These are phyloP conservation scores for Pseudochaenichthys georgianus DNA, from an alignment of 2,797 vertebrate genomes.

Conservation along the genomic window DNA sequence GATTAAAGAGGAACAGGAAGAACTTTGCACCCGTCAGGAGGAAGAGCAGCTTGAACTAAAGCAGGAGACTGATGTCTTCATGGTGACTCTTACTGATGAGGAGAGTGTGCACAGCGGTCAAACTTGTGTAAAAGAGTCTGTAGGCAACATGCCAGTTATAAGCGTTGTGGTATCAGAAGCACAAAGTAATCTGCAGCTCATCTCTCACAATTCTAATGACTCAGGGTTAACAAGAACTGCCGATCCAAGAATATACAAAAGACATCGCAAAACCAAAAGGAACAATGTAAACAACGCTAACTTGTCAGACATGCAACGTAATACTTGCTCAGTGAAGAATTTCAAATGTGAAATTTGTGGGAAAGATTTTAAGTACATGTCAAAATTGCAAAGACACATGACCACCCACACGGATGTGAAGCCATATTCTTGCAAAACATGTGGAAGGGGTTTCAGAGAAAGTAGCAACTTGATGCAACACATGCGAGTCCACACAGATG, in stretches of 20 bases:
- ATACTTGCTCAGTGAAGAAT: too few species aligned
- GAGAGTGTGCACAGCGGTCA: not conserved
- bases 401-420: slow-evolving; percentile 10
- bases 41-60: too few species aligned
- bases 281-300: too few species aligned
- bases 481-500: too few species aligned
- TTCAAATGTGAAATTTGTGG: slow-evolving; percentile 4
- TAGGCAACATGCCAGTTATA: not conserved
- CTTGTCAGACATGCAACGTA: too few species aligned
- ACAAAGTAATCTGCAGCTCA: not conserved
- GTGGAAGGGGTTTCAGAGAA: slow-evolving; percentile 3
- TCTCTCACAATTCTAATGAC: not conserved
- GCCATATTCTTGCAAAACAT: slow-evolving; percentile 15
- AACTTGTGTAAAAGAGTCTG: not conserved
- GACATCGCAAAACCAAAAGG: too few species aligned
- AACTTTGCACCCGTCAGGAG: too few species aligned
- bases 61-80: too few species aligned
- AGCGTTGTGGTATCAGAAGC: not conserved
- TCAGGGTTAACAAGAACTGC: too few species aligned
- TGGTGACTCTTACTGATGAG: not conserved
- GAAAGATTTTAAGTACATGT: not conserved
- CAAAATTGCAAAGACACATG: not conserved
- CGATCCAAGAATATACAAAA: too few species aligned
- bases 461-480: too few species aligned
- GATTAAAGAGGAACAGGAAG: too few species aligned